Base-by-base conservation (phyloP, 2,797 vertebrate genomes). In the Picus viridis region DNA sequence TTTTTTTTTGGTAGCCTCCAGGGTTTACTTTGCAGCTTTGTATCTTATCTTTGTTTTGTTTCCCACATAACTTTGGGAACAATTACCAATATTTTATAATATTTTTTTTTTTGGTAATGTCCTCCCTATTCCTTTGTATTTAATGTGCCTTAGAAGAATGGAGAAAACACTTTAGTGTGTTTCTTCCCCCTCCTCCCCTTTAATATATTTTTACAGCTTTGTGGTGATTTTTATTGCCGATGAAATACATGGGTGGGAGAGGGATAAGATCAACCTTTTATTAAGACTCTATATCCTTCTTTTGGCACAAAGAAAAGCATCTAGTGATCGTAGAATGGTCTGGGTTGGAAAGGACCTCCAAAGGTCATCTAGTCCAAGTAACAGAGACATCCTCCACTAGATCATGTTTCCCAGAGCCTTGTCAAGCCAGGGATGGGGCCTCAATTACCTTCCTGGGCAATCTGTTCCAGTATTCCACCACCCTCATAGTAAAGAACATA, bases 1-100 rank as follows among this genome's bases (percentile, higher is more conserved):
- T 69, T 76, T 58, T 89, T 74, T 53, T n/a, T n/a, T n/a, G n/a
- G n/a, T 34, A 56, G 45, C 54, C 47, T 93, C 59, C 16, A 32
- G 79, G 47, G 53, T 87, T 94, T 90, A 47, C 18, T 88, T 83
- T 79, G 32, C 39, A 81, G 70, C 47, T 81, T 91, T 70, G 30
- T n/a, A 27, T 84, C 49, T 87, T 92, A 79, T 67, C 81, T 93
- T 81, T 79, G 16, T 80, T 92, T 45, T 41, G 23, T 80, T 93
- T 92, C 53, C 78, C 76, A 65, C 29, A 7, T 68, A 90, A 83
- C 26, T 72, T 70, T 24, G 30, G 72, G 45, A 87, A 70, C n/a
- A 85, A 29, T 51, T 80, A 93, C 59, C 51, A 62, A 41, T 80
- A 75, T 12, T 34, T 75, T 87, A 76, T n/a, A n/a, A n/a, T n/a